Percentiles rank a stretch among this genome's conserved stretches.
These are phyloP conservation scores for Crenuchus spilurus DNA, from an alignment of 2,797 vertebrate genomes.

Conservation along the genomic window DNA sequence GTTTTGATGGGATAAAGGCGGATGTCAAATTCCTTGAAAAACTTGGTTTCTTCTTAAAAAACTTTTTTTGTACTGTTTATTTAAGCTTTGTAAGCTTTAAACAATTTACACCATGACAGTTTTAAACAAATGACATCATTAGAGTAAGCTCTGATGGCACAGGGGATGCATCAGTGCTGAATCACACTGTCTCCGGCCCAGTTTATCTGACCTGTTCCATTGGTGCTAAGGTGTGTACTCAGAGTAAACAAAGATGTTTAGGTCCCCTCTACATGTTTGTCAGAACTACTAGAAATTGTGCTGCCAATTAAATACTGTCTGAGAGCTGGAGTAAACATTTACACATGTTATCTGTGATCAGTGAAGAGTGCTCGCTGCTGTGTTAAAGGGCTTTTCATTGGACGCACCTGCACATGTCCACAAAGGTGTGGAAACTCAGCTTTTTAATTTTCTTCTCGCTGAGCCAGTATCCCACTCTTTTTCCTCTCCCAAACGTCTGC, in stretches of 20 bases:
- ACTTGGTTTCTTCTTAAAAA: too few relatives aligned
- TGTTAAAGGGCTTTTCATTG: background rate
- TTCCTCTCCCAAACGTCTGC: constrained; percentile 86
- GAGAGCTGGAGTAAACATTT: background rate
- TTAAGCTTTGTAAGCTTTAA: too few relatives aligned
- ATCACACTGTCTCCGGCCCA: background rate
- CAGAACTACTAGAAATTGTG: background rate
- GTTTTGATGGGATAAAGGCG: too few relatives aligned
- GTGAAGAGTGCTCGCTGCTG: background rate
- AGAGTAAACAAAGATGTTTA: background rate
- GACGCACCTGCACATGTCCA: constrained; percentile 83
- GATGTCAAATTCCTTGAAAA: too few relatives aligned
- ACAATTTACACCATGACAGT: too few relatives aligned
- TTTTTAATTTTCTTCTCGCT: constrained; percentile 88
- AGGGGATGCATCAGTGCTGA: too few relatives aligned
- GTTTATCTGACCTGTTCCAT: background rate
- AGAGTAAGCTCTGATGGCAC: too few relatives aligned
- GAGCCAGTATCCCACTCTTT: constrained; percentile 86
- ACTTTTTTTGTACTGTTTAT: too few relatives aligned
- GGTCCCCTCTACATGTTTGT: background rate
- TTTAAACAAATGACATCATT: too few relatives aligned
- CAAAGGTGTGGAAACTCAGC: constrained; percentile 85
- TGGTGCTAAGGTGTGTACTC: background rate
- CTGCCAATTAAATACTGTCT: background rate
- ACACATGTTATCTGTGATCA: background rate